phyloP scores from a whole-genome alignment of 1,140 invertebrate genomes.

The Hyposmocoma kahamanoa region DNA sequence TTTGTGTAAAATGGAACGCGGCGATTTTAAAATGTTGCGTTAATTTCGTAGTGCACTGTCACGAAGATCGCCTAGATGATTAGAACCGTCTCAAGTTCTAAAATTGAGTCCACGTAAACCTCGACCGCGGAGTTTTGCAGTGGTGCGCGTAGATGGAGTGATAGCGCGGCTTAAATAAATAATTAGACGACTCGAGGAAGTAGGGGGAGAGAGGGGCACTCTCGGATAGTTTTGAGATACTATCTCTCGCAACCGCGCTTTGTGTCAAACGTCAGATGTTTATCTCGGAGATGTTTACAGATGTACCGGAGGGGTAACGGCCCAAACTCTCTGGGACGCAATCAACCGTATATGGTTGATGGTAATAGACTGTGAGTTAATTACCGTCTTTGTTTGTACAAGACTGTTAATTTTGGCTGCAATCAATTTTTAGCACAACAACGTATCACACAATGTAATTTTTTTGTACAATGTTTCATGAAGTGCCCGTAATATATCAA shows the following conservation, averaged over 20 bases:
- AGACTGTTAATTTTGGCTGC: slow-evolving; percentile 12
- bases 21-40: not conserved
- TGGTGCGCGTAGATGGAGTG: slow-evolving; percentile 61
- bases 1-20: not conserved
- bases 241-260: slow-evolving; percentile 66
- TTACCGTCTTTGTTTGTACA: slow-evolving; percentile 39
- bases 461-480: too few species aligned
- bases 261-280: slow-evolving; percentile 71
- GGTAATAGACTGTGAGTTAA: slow-evolving; percentile 51
- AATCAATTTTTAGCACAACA: too few species aligned
- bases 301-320: slow-evolving; percentile 59
- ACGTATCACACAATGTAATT: too few species aligned
- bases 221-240: slow-evolving; percentile 56
- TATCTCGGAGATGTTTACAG: slow-evolving; percentile 70
- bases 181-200: slow-evolving; percentile 47
- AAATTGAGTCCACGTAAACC: slow-evolving; percentile 57
- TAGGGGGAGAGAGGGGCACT: slow-evolving; percentile 23
- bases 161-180: slow-evolving; percentile 66
- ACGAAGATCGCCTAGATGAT: slow-evolving; percentile 55
- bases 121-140: slow-evolving; percentile 45
- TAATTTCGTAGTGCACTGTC: slow-evolving; percentile 30
- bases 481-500: too few species aligned
- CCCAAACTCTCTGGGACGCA: slow-evolving; percentile 47
- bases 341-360: slow-evolving; percentile 53
- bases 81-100: slow-evolving; percentile 46